Conservation (phyloP, 1,140 invertebrate species). For the Halyomorpha halys region DNA sequence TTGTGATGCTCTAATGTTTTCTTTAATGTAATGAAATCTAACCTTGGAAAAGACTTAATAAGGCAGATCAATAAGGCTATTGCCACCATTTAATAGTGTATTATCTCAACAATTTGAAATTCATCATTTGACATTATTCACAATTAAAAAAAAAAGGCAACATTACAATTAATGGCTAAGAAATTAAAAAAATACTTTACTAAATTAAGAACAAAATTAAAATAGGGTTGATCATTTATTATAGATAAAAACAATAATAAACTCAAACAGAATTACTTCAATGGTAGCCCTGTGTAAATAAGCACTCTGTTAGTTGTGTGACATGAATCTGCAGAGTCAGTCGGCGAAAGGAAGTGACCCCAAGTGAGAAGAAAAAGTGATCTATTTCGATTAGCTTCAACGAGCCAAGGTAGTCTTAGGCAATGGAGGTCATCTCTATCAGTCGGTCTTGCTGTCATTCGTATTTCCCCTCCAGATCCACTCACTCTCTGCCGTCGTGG, state of each 20-base stretch:
- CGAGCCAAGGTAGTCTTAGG: conserved; percentile 62
- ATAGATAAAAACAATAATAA: not conserved
- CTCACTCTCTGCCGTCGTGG: conserved; percentile 50
- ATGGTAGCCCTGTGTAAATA: conserved; percentile 50
- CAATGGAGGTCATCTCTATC: conserved; percentile 43
- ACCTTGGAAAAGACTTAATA: no score
- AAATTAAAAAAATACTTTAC: not conserved
- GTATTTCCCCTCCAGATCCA: conserved; percentile 61
- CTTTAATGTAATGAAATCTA: no score
- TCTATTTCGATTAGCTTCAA: conserved; percentile 61
- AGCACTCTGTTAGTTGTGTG: conserved; percentile 58
- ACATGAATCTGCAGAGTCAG: conserved; percentile 38
- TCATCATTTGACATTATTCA: no score
- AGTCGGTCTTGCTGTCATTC: conserved; percentile 40
- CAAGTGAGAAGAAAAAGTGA: conserved; percentile 59
- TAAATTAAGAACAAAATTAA: conserved; percentile 1
- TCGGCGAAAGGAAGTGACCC: conserved; percentile 38
- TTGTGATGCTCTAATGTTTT: no score
- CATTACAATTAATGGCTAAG: no score
- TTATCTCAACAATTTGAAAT: no score
- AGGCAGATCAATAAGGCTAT: no score
- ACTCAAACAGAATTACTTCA: conserved; percentile 25
- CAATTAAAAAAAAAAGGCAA: no score
- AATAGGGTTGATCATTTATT: no score
- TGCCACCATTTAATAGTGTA: no score